Percentiles rank a stretch among this genome's conserved stretches.
Conservation (phyloP, 2,113 vertebrate species). For the Mus musculus region DNA sequence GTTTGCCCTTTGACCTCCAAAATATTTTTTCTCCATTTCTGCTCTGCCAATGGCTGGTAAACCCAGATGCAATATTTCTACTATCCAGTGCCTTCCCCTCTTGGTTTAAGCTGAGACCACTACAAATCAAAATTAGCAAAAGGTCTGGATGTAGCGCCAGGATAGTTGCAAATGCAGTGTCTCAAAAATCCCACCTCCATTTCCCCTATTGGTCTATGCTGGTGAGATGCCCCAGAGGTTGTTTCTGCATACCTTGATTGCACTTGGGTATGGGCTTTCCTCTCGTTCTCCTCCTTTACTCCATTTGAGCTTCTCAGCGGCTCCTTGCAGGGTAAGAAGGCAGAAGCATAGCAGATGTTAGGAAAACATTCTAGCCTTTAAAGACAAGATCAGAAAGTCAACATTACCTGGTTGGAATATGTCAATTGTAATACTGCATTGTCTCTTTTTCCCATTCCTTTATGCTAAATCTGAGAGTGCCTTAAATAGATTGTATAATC, state of each 20-base stretch:
- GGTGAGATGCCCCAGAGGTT: accelerated
- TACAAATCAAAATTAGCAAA: not conserved
- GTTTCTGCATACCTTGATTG: not conserved
- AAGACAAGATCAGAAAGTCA: constrained; percentile 4
- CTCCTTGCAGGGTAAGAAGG: not conserved
- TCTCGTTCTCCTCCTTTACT: not conserved
- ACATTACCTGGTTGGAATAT: not conserved
- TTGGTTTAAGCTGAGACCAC: not conserved
- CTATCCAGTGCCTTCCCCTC: not conserved
- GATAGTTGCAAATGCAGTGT: not conserved
- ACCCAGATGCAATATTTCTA: accelerated
- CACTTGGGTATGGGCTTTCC: accelerated
- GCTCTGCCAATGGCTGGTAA: accelerated
- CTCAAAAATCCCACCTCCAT: not conserved
- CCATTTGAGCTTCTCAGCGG: accelerated
- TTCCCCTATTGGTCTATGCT: not conserved
- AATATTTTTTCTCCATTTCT: not conserved
- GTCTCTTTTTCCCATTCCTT: constrained; percentile 10
- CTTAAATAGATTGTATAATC: constrained; percentile 66
- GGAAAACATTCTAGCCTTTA: not conserved
- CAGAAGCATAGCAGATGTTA: not conserved
- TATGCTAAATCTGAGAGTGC: constrained; percentile 48
- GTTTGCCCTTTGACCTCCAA: not conserved
- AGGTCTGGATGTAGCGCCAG: not conserved
- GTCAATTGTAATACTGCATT: not conserved